Percentiles rank a stretch among this genome's conserved stretches.
Evolutionary conservation across 64 coral and sea anemone genomes (phyloP).

Genomic region (Porites australiensis): DNA sequence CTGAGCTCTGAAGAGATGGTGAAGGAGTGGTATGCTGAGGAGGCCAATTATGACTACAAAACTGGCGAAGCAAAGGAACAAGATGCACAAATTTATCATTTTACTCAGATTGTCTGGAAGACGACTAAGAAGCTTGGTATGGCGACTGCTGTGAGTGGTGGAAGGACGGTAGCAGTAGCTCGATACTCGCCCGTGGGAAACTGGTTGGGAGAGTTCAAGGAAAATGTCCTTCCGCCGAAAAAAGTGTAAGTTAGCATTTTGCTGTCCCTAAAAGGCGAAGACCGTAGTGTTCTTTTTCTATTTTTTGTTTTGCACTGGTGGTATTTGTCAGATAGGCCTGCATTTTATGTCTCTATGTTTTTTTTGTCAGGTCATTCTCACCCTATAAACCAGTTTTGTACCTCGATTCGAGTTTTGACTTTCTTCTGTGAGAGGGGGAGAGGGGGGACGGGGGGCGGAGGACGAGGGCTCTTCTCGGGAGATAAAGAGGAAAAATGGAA

Average conservation of each 20-base stretch:
- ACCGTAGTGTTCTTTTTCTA: not conserved
- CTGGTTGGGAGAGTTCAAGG: slow-evolving; percentile 11
- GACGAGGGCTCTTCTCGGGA: too few species aligned
- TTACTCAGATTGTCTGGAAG: slow-evolving; percentile 64
- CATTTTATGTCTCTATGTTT: too few species aligned
- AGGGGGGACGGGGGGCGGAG: too few species aligned
- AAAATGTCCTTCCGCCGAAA: slow-evolving; percentile 51
- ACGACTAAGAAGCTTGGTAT: slow-evolving; percentile 43
- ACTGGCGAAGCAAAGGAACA: not conserved
- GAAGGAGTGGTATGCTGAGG: slow-evolving; percentile 41
- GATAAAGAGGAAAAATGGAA: too few species aligned
- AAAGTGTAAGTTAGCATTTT: not conserved
- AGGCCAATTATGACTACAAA: slow-evolving; percentile 16
- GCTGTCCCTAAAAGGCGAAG: not conserved
- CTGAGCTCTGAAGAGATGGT: not conserved
- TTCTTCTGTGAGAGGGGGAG: too few species aligned
- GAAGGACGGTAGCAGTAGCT: slow-evolving; percentile 24
- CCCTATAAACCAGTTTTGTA: too few species aligned
- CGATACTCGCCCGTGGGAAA: slow-evolving; percentile 52
- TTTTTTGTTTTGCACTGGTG: too few species aligned
- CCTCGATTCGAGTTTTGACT: too few species aligned
- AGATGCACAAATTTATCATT: not conserved
- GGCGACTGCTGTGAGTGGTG: not conserved
- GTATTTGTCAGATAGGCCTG: too few species aligned
- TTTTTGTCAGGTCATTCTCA: too few species aligned